These are phyloP conservation scores for Oegoconia quadripuncta DNA, from an alignment of 2,888 invertebrate species.

Conservation along the genomic window DNA sequence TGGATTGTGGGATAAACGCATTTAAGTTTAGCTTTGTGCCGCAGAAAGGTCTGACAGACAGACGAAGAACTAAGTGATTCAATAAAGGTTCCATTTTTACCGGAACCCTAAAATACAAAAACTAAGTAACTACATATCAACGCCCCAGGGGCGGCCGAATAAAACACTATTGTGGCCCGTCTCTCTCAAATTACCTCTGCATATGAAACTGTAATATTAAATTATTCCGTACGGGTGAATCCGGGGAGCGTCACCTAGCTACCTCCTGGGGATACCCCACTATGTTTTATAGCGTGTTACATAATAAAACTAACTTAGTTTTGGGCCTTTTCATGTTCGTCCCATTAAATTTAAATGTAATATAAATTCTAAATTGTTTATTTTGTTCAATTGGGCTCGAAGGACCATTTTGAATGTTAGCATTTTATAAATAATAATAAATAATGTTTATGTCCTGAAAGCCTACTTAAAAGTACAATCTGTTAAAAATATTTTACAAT, in stretches of 20 bases:
- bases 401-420: background rate
- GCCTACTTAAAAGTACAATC: no score
- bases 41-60: no score
- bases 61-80: no score
- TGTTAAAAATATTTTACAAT: no score
- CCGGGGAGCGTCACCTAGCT: constrained; percentile 1
- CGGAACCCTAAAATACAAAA: no score
- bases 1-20: no score
- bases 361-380: background rate
- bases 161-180: constrained; percentile 4
- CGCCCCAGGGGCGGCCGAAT: background rate
- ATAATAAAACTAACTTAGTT: constrained; percentile 3
- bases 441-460: no score
- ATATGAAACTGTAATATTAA: constrained; percentile 5
- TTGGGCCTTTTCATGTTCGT: background rate
- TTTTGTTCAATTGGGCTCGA: background rate
- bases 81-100: no score
- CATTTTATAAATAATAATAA: no score
- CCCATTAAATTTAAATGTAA: no score
- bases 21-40: no score
- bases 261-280: background rate
- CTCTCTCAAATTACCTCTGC: background rate
- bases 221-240: constrained; percentile 2
- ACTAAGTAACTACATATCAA: no score
- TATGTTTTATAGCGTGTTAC: constrained; percentile 1